These are phyloP conservation scores for Eulacestoma nigropectus DNA, from an alignment of 2,113 vertebrate species.

Conservation along the genomic window DNA sequence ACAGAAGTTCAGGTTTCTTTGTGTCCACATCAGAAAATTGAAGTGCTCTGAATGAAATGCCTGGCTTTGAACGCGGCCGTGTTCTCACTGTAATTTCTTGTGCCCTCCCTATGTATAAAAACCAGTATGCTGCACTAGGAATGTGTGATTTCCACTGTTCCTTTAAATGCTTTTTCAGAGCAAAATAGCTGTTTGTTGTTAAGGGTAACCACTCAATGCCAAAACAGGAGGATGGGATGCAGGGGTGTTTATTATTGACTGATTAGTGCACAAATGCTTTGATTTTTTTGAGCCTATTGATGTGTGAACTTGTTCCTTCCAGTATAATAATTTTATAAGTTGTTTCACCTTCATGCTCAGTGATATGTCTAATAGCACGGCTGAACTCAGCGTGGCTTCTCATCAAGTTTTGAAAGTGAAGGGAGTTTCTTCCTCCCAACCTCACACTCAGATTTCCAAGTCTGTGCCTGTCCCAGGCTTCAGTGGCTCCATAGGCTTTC, in stretches of 20 bases:
- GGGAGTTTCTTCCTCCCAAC: background rate
- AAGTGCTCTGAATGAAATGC: background rate
- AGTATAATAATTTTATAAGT: background rate
- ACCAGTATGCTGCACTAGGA: background rate
- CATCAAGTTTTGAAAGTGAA: background rate
- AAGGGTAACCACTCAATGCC: background rate
- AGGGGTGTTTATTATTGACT: background rate
- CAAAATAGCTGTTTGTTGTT: background rate
- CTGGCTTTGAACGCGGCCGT: background rate
- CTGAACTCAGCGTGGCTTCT: background rate
- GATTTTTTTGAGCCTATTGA: background rate
- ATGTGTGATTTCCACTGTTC: background rate
- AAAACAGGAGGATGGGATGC: background rate
- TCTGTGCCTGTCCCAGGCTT: background rate
- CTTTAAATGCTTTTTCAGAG: background rate
- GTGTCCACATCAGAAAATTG: background rate
- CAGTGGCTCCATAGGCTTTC: background rate
- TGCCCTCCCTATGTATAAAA: rapidly evolving
- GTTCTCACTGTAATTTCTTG: background rate
- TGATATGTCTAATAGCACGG: background rate
- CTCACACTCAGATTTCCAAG: background rate
- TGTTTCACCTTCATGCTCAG: background rate
- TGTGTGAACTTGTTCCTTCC: background rate
- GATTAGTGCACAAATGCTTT: background rate
- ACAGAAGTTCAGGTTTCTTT: background rate